These are phyloP conservation scores for Peromyscus aztecus DNA, from an alignment of 2,797 vertebrate genomes.

Conservation along the genomic window DNA sequence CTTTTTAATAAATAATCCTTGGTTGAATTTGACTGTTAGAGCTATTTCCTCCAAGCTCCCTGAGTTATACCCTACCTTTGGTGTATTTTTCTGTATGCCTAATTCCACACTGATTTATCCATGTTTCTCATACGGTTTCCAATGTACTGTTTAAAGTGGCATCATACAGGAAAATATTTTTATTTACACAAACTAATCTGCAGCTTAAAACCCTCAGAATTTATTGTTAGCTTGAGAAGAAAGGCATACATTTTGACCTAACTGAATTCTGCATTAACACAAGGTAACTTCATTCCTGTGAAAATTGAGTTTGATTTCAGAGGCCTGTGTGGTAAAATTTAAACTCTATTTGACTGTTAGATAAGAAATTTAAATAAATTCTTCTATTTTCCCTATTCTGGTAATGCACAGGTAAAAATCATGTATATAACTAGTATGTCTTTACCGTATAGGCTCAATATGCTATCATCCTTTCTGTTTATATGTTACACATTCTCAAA, in stretches of 20 bases:
- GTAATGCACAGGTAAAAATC: not conserved
- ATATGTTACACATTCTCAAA: conserved; percentile 16
- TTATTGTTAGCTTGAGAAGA: not conserved
- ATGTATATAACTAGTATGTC: not conserved
- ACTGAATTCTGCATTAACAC: not conserved
- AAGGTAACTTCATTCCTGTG: not conserved
- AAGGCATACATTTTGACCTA: not conserved
- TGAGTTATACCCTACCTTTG: not conserved
- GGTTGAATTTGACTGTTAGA: not conserved
- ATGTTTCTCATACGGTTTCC: not conserved
- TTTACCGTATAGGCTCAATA: not conserved
- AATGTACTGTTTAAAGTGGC: not conserved
- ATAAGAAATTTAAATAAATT: conserved; percentile 5
- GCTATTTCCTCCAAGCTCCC: not conserved
- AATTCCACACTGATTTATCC: conserved; percentile 9
- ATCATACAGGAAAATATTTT: not conserved
- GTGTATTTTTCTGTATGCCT: not conserved
- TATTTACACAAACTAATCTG: not conserved
- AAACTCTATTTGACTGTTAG: not conserved
- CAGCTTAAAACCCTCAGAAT: conserved; percentile 31
- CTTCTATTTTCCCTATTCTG: not conserved
- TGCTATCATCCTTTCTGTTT: not conserved
- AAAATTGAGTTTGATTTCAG: not conserved
- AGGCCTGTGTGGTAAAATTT: not conserved
- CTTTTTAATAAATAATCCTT: not conserved